These are phyloP conservation scores for Lycaon pictus DNA, from an alignment of 2,113 vertebrate species.

Conservation along the genomic window DNA sequence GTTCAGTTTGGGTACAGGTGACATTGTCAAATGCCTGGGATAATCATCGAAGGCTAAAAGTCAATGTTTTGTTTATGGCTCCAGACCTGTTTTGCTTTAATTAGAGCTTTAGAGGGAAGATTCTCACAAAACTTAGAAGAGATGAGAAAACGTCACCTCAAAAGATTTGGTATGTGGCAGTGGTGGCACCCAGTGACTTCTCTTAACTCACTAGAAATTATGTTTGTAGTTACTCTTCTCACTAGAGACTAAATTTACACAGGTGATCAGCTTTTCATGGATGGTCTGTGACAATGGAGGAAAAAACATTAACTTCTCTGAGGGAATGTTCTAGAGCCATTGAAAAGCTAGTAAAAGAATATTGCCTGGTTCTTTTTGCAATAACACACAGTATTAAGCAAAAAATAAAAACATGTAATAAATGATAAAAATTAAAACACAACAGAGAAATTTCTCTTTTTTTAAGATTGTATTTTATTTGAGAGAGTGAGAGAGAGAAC, in stretches of 20 bases:
- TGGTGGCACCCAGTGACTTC: constrained; percentile 88
- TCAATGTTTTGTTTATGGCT: constrained; percentile 90
- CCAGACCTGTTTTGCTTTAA: constrained; percentile 90
- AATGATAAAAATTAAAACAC: constrained; percentile 63
- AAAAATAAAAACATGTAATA: constrained; percentile 70
- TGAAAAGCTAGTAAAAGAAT: constrained; percentile 88
- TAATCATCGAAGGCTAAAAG: constrained; percentile 87
- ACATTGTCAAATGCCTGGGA: constrained; percentile 91
- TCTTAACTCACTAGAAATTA: constrained; percentile 91
- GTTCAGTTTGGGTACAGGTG: constrained; percentile 53
- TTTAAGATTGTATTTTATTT: no score
- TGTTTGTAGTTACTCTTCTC: constrained; percentile 85
- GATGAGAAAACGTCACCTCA: constrained; percentile 86
- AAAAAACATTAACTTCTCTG: constrained; percentile 87
- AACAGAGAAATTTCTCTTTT: constrained; percentile 60
- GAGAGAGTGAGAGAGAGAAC: no score
- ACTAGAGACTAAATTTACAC: constrained; percentile 90
- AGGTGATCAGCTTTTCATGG: constrained; percentile 94
- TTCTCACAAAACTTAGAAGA: constrained; percentile 86
- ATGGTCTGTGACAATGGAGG: constrained; percentile 88
- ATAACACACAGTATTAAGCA: constrained; percentile 90
- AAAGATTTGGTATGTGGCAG: constrained; percentile 89
- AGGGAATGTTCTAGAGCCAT: constrained; percentile 88
- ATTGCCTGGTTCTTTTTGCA: constrained; percentile 89
- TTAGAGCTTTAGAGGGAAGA: constrained; percentile 89